Conservation (phyloP, 2,113 vertebrate genomes). For the Phalacrocorax brasilianus region DNA sequence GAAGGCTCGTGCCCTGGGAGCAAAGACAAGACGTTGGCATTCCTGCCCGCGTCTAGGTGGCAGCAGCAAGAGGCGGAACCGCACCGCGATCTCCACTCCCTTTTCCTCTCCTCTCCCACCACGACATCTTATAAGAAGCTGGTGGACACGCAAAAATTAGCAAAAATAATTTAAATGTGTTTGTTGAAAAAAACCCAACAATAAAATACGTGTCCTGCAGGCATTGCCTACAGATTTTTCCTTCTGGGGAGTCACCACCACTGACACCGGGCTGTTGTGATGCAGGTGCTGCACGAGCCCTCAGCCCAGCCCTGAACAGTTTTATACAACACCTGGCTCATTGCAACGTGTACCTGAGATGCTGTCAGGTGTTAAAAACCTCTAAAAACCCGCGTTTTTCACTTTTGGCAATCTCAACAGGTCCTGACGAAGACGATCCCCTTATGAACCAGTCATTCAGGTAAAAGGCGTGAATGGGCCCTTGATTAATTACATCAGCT, state of each 20-base stretch:
- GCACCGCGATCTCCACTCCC: background rate
- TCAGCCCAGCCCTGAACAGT: background rate
- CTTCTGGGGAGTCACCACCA: background rate
- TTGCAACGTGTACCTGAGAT: fast-evolving
- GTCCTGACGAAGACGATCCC: background rate
- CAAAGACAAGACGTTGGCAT: fast-evolving
- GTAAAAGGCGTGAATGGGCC: background rate
- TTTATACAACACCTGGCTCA: background rate
- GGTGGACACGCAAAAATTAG: no score
- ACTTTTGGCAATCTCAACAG: background rate
- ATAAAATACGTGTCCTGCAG: fast-evolving
- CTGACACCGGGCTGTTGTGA: fast-evolving
- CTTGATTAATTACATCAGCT: background rate
- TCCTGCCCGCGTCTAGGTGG: background rate
- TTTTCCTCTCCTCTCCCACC: background rate
- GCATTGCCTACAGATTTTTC: background rate
- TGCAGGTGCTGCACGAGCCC: fast-evolving
- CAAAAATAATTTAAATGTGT: no score
- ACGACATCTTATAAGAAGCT: fast-evolving
- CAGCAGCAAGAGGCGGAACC: background rate
- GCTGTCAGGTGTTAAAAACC: background rate
- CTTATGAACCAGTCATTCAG: background rate
- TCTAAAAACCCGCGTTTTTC: background rate
- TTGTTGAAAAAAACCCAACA: background rate
- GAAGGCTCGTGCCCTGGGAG: background rate